These are phyloP conservation scores for Cyprinodon variegatus DNA, from an alignment of 2,113 vertebrate genomes.

Conservation along the genomic window DNA sequence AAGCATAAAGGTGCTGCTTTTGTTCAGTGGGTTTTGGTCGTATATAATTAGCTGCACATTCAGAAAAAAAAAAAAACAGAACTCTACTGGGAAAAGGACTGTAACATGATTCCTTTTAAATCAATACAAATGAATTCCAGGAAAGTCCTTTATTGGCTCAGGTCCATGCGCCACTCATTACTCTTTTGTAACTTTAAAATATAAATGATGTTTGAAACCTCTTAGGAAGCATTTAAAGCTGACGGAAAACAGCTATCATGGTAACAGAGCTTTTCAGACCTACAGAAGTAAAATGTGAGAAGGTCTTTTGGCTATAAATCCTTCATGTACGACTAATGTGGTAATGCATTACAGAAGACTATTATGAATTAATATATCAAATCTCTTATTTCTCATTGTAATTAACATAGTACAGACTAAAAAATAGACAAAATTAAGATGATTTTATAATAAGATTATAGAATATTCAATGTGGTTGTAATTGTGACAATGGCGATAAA, in stretches of 20 bases:
- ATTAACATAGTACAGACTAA: too few species aligned
- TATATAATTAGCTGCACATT: neutral
- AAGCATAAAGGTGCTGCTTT: neutral
- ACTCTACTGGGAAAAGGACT: neutral
- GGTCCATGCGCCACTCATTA: neutral
- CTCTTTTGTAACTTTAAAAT: neutral
- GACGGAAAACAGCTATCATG: neutral
- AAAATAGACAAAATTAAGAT: too few species aligned
- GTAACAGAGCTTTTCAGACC: neutral
- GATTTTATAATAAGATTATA: too few species aligned
- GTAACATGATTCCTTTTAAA: neutral
- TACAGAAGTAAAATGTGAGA: too few species aligned
- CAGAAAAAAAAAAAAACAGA: neutral
- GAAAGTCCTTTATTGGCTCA: neutral
- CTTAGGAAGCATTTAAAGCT: neutral
- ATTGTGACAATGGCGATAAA: too few species aligned
- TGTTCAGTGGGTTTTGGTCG: neutral
- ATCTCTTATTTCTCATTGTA: too few species aligned
- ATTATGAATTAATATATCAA: too few species aligned
- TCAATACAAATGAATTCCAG: neutral
- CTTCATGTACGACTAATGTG: neutral
- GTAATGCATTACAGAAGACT: neutral
- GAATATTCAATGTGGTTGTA: too few species aligned
- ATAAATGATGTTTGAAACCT: neutral
- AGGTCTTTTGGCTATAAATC: too few species aligned